phyloP scores from a whole-genome alignment of 2,113 vertebrate species.

The Brachypodius melanocephalos region DNA sequence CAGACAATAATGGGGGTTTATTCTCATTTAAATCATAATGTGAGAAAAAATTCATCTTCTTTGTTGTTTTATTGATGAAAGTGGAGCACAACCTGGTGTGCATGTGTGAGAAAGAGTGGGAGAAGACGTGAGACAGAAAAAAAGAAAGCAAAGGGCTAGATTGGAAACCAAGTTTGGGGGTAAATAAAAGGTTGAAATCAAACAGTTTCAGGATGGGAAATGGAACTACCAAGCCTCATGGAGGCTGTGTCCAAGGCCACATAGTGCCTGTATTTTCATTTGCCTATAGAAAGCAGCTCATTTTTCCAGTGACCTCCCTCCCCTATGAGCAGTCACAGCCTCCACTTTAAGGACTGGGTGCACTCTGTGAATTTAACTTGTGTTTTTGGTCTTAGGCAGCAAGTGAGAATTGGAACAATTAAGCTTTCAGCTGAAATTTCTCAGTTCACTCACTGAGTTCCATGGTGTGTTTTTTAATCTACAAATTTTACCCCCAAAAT shows the following conservation, averaged over 20 bases:
- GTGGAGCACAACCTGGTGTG: neutral
- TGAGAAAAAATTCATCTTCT: neutral
- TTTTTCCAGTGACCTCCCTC: neutral
- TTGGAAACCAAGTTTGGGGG: neutral
- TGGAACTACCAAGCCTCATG: neutral
- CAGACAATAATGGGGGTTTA: neutral
- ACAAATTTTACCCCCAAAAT: neutral
- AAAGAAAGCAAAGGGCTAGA: neutral
- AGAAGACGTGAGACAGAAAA: neutral
- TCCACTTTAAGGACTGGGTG: neutral
- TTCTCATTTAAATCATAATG: conserved; percentile 4
- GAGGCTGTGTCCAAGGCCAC: neutral
- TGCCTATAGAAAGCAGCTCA: neutral
- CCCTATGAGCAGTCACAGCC: neutral
- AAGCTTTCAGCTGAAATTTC: neutral
- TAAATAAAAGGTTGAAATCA: neutral
- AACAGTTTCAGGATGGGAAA: neutral
- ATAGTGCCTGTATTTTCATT: neutral
- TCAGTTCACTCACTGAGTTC: neutral
- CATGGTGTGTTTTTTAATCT: neutral
- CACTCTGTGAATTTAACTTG: accelerated
- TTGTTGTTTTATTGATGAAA: neutral
- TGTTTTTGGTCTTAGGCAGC: neutral
- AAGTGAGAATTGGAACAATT: neutral
- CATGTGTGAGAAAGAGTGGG: neutral